Conservation (phyloP, 2,113 vertebrate species). For the Rhinogobius similis region DNA sequence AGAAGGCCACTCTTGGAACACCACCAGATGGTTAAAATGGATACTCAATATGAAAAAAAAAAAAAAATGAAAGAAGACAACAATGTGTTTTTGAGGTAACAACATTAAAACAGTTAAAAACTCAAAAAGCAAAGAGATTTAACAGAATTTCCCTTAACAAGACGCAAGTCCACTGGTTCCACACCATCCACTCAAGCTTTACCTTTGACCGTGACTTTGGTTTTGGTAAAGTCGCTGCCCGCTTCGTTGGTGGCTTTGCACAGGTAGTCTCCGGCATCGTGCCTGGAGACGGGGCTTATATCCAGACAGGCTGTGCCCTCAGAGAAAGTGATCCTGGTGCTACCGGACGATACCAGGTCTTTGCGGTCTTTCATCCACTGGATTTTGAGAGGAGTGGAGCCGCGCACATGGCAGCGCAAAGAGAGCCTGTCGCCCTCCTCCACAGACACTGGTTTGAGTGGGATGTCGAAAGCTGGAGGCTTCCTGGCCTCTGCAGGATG, state of each 20-base stretch:
- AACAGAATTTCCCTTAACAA: background rate
- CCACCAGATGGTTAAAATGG: background rate
- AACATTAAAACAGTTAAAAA: too few relatives aligned
- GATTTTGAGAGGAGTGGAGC: constrained; percentile 87
- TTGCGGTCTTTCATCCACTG: constrained; percentile 94
- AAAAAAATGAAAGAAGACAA: background rate
- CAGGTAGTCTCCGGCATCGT: constrained; percentile 88
- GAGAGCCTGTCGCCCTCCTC: constrained; percentile 84
- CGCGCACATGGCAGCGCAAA: constrained; percentile 87
- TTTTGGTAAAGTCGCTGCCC: constrained; percentile 90
- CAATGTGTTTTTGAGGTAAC: too few relatives aligned
- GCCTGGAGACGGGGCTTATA: constrained; percentile 78
- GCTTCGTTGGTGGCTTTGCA: constrained; percentile 92
- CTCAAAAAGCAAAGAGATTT: background rate
- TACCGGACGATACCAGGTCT: constrained; percentile 85
- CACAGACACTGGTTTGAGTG: constrained; percentile 82
- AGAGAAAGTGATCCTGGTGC: constrained; percentile 85
- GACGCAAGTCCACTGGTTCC: background rate
- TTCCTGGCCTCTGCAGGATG: constrained; percentile 83
- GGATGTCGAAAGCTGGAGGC: constrained; percentile 89
- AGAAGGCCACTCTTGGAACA: too few relatives aligned
- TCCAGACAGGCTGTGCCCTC: constrained; percentile 87
- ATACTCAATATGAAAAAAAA: background rate
- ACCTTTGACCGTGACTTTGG: constrained; percentile 93
- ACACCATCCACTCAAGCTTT: background rate